Evolutionary conservation across 2,113 vertebrate species (phyloP).

Genomic region (Anser cygnoides): DNA sequence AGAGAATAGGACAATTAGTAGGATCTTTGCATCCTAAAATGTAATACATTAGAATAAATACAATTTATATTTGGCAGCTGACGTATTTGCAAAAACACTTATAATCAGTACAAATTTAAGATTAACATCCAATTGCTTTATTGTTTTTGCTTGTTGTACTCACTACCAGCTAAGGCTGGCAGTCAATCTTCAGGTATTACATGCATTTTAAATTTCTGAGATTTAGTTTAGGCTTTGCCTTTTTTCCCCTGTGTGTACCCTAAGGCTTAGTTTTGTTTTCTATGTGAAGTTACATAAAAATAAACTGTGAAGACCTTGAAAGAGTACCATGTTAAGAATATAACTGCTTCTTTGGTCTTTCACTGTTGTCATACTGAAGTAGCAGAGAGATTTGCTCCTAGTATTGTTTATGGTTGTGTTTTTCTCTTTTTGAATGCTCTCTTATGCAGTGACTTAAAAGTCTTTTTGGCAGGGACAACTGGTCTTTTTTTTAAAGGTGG

Average conservation of each 20-base stretch:
- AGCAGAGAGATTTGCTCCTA: background rate
- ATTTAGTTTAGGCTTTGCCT: background rate
- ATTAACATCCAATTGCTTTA: background rate
- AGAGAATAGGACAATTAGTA: background rate
- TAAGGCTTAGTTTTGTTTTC: background rate
- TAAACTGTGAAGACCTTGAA: background rate
- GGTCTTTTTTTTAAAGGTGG: background rate
- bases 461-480: background rate
- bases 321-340: background rate
- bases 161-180: background rate
- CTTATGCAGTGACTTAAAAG: background rate
- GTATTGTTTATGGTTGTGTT: background rate
- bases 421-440: background rate
- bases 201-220: background rate
- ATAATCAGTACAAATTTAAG: background rate
- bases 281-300: constrained; percentile 34
- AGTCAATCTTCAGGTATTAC: background rate
- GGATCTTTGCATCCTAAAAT: background rate
- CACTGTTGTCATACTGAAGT: background rate
- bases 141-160: background rate
- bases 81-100: background rate
- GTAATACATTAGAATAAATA: background rate
- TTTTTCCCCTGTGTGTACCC: background rate
- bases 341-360: background rate
- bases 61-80: background rate